Percentiles rank a stretch among this genome's conserved stretches.
Evolutionary conservation across 2,888 invertebrate genomes (phyloP).

Genomic region (Sceliomorpha sp.): DNA sequence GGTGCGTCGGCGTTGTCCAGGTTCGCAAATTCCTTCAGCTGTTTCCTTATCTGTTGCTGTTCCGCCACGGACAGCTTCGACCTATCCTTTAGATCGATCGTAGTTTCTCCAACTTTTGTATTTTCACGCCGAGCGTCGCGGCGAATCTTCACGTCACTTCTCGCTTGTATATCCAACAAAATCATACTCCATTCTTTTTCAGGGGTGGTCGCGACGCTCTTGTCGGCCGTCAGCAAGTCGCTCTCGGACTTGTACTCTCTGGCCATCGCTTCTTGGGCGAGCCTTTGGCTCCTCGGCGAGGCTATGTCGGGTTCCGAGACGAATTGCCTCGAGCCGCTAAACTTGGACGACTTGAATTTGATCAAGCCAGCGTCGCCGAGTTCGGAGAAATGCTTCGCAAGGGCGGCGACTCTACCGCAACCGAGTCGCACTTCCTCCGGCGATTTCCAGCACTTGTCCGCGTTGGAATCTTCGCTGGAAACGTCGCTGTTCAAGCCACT

Average conservation of each 20-base stretch:
- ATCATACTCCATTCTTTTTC: constrained; percentile 71
- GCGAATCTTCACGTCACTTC: constrained; percentile 51
- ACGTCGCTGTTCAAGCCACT: constrained; percentile 73
- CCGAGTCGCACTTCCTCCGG: constrained; percentile 86
- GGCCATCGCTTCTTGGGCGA: constrained; percentile 16
- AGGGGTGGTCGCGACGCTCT: constrained; percentile 62
- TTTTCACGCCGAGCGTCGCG: constrained; percentile 8
- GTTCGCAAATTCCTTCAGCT: constrained; percentile 73
- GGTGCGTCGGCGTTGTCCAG: constrained; percentile 71
- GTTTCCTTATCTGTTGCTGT: constrained; percentile 72
- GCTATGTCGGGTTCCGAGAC: constrained; percentile 78
- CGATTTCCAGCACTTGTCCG: constrained; percentile 85
- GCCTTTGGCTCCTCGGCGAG: constrained; percentile 60
- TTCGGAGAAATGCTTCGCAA: constrained; percentile 85
- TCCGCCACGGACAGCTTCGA: constrained; percentile 70
- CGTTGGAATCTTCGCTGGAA: constrained; percentile 64
- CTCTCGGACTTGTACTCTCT: constrained; percentile 72
- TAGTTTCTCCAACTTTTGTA: too few species aligned
- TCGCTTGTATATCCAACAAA: constrained; percentile 68
- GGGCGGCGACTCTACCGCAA: constrained; percentile 86
- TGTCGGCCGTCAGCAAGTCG: constrained; percentile 65
- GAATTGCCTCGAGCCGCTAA: constrained; percentile 67
- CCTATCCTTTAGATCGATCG: constrained; percentile 30
- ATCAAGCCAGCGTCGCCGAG: constrained; percentile 78
- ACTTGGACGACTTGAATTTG: constrained; percentile 68